Evolutionary conservation across 2,888 invertebrate species (phyloP), one percentile per base, ranked within the genome.

Genomic region (Chirona hameri): DNA sequence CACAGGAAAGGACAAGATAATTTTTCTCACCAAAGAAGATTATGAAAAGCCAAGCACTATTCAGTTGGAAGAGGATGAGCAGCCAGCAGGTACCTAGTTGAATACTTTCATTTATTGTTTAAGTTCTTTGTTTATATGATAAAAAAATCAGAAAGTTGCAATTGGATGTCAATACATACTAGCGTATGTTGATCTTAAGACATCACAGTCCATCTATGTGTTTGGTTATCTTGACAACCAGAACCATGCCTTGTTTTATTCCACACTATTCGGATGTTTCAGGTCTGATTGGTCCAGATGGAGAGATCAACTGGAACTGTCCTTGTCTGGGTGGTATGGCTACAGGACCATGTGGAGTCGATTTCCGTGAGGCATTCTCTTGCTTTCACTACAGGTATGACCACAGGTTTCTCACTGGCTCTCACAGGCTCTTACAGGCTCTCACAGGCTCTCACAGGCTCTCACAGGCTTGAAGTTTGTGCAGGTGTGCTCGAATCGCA

Each of bases 321-420:
- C 98, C 98, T 0, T 98, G 98, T 88, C 90, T 98, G 60, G 98
- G 98, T 24, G 97, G 97, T n/a, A 97, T 98, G 95, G 96, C 97
- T 10, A 95, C 96, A 0, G 98, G 98, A 0, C 98, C 98, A 0
- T 98, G 98, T 88, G 98, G 97, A 0, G 91, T 93, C 24, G 94
- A 96, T 88, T 98, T 98, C 89, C 90, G 98, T 76, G 94, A 96
- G 85, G 97, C 98, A 3, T 97, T 98, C 88, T 93, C 95, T 55
- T 98, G 98, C 89, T 98, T 98, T 88, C 97, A 98, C 88, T 94
- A 95, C 86, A 95, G 95, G 91, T 76, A 15, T n/a, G 31, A 55
- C 15, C 2, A 18, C 55, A 55, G 55, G 15, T 12, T 18, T 55
- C 55, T 39, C 39, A 2, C 39, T 5, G 39, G 39, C 39, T 39